phyloP scores from a whole-genome alignment of 2,113 vertebrate species.

The Pavo muticus region DNA sequence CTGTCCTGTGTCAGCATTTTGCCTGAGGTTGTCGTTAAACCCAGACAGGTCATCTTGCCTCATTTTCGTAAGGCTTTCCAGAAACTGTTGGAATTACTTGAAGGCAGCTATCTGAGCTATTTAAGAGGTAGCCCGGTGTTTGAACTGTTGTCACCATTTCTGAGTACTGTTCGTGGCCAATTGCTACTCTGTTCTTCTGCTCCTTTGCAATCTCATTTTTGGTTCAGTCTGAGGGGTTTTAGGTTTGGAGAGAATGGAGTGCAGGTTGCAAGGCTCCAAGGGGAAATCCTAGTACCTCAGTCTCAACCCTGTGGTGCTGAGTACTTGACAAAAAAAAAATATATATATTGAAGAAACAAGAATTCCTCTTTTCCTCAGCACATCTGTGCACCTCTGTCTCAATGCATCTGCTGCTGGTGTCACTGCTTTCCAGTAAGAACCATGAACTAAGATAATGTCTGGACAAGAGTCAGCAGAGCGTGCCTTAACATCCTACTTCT shows the following conservation, averaged over 20 bases:
- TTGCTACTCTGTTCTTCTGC: background rate
- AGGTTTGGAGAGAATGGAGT: background rate
- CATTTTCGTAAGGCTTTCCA: background rate
- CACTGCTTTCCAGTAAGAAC: background rate
- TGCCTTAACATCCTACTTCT: background rate
- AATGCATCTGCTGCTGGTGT: background rate
- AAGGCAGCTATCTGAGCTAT: background rate
- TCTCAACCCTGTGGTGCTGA: background rate
- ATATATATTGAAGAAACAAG: background rate
- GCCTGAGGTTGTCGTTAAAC: background rate
- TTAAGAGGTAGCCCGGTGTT: slow-evolving; percentile 20
- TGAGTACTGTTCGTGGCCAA: background rate
- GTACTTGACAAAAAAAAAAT: background rate
- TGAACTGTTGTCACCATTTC: slow-evolving; percentile 19
- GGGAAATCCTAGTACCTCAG: background rate
- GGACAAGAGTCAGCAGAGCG: background rate
- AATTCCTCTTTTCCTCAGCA: background rate
- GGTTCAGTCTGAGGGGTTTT: background rate
- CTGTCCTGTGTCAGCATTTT: slow-evolving; percentile 21
- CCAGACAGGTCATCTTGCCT: slow-evolving; percentile 11
- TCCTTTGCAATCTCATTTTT: background rate
- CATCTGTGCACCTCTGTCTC: background rate
- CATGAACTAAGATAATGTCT: background rate
- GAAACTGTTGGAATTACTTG: slow-evolving; percentile 41
- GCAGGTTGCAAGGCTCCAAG: background rate